These are phyloP conservation scores for Nycticebus coucang DNA, from an alignment of 2,113 vertebrate genomes.

Conservation along the genomic window DNA sequence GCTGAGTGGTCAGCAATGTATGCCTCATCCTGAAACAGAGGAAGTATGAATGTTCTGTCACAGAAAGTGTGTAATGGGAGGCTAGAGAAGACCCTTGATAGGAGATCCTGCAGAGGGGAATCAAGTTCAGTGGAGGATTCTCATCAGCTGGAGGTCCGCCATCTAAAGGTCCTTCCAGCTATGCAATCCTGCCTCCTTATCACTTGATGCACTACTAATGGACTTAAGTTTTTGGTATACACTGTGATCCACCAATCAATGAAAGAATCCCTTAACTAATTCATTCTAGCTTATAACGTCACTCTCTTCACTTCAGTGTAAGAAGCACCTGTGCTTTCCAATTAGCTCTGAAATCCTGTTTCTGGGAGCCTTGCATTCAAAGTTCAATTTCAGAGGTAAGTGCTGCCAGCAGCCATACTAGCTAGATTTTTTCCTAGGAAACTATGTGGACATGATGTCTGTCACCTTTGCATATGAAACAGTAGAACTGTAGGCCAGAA, in stretches of 20 bases:
- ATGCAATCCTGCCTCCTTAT: not conserved
- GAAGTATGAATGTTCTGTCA: not conserved
- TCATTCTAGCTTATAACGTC: not conserved
- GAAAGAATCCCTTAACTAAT: not conserved
- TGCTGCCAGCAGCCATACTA: not conserved
- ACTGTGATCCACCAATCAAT: not conserved
- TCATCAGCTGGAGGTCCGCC: not conserved
- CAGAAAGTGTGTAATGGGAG: not conserved
- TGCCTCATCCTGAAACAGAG: not conserved
- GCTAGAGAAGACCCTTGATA: not conserved
- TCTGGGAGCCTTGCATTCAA: not conserved
- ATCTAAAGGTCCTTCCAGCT: not conserved
- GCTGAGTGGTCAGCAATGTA: not conserved
- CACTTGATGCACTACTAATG: not conserved
- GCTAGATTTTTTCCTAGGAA: not conserved
- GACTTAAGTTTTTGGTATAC: not conserved
- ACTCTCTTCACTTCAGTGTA: not conserved
- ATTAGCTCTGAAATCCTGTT: not conserved
- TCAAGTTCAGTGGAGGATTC: not conserved
- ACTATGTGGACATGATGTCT: not conserved
- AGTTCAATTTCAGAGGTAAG: not conserved
- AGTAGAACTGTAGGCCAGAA: not conserved
- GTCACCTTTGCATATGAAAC: not conserved
- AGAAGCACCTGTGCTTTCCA: not conserved
- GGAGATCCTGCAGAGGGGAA: not conserved